Evolutionary conservation across 2,888 invertebrate species (phyloP).

Genomic region (Chironomus riparius): DNA sequence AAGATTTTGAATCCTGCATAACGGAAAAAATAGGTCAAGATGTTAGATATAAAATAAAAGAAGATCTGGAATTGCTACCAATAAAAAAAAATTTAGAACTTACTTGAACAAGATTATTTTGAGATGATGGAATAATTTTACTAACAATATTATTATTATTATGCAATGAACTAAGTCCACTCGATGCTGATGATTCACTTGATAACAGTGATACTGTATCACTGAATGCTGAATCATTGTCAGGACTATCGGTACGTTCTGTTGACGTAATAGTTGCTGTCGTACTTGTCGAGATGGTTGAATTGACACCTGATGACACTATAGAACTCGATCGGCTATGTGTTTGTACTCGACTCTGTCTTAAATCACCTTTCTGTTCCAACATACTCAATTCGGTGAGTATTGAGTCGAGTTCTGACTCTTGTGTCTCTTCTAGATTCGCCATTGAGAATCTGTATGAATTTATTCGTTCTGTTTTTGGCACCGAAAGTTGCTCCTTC

Average conservation of each 20-base stretch:
- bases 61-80: conserved; percentile 38
- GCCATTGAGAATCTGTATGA: conserved; percentile 93
- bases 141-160: conserved; percentile 8
- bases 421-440: conserved; percentile 90
- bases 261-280: conserved; percentile 37
- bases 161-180: conserved; percentile 56
- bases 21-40: too few relatives aligned
- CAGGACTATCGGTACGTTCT: conserved; percentile 85
- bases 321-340: conserved; percentile 42
- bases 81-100: conserved; percentile 30
- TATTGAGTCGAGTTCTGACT: conserved; percentile 94
- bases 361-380: conserved; percentile 47
- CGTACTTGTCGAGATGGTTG: conserved; percentile 36
- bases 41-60: not conserved
- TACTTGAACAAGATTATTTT: conserved; percentile 39
- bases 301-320: conserved; percentile 39
- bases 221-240: conserved; percentile 97
- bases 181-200: conserved; percentile 88
- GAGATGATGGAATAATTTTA: not conserved
- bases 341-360: conserved; percentile 32
- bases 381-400: conserved; percentile 90
- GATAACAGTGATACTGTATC: conserved; percentile 88
- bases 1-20: conserved; percentile 59
- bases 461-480: conserved; percentile 53
- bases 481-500: conserved; percentile 22